phyloP scores from a whole-genome alignment of 2,888 invertebrate genomes.

The Prosapia bicincta region DNA sequence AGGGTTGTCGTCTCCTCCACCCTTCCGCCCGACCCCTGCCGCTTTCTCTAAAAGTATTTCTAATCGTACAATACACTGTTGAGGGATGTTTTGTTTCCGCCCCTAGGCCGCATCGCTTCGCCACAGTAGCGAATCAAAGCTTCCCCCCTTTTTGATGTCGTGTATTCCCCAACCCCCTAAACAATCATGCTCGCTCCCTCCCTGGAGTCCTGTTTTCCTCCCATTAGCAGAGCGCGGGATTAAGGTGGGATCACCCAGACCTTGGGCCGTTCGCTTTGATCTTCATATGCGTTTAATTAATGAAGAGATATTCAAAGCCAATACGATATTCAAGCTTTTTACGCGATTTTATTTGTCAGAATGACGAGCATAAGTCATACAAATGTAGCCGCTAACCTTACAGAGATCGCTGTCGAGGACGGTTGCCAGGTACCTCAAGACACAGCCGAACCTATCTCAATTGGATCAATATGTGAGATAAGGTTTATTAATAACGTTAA shows the following conservation, averaged over 20 bases:
- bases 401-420: too few relatives aligned
- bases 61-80: neutral
- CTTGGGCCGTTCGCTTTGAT: slow-evolving; percentile 13
- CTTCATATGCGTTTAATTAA: slow-evolving; percentile 22
- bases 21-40: neutral
- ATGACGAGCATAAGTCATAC: too few relatives aligned
- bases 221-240: slow-evolving; percentile 16
- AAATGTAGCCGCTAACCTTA: too few relatives aligned
- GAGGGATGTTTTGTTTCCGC: slow-evolving; percentile 21
- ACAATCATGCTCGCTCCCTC: slow-evolving; percentile 3
- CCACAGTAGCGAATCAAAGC: slow-evolving; percentile 24
- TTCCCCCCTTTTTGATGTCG: neutral
- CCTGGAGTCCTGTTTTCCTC: slow-evolving; percentile 16
- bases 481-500: too few relatives aligned
- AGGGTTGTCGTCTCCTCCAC: neutral
- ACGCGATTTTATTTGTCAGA: neutral
- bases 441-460: too few relatives aligned
- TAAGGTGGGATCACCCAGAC: neutral
- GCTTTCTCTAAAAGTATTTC: neutral
- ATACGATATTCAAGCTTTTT: neutral
- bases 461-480: too few relatives aligned
- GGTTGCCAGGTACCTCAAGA: too few relatives aligned
- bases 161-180: slow-evolving; percentile 5
- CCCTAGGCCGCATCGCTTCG: slow-evolving; percentile 1
- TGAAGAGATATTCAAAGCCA: slow-evolving; percentile 11